These are phyloP conservation scores for Papilio aristodemus DNA, from an alignment of 1,140 invertebrate species.

Conservation along the genomic window DNA sequence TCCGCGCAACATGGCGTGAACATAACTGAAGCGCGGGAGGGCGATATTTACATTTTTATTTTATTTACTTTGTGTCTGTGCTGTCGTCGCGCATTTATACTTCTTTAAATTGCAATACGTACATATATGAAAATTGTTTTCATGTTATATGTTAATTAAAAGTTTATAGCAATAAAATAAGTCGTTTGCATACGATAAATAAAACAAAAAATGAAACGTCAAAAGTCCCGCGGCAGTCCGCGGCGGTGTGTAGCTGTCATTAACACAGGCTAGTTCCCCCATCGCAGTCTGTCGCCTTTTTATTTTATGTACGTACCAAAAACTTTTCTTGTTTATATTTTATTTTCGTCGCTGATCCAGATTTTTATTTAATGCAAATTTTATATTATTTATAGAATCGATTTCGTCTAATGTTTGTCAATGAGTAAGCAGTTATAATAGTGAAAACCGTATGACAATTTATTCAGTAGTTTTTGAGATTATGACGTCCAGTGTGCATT, in stretches of 20 bases:
- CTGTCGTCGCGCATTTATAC: background rate
- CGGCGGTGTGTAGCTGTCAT: constrained; percentile 19
- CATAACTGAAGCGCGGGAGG: constrained; percentile 42
- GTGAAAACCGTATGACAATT: no score
- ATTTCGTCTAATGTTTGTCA: no score
- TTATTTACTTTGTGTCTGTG: constrained; percentile 53
- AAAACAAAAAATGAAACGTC: constrained; percentile 14
- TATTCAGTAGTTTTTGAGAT: no score
- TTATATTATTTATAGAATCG: no score
- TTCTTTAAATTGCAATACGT: constrained; percentile 6
- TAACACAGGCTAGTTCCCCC: background rate
- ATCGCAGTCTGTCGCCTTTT: constrained; percentile 25
- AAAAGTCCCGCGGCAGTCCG: background rate
- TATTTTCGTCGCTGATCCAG: constrained; percentile 14
- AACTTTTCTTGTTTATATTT: constrained; percentile 35
- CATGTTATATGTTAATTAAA: no score
- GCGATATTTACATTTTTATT: constrained; percentile 71
- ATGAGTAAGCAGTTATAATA: no score
- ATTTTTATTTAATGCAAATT: background rate
- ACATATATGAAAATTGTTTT: constrained; percentile 11
- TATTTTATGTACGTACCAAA: constrained; percentile 35
- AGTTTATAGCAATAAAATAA: no score
- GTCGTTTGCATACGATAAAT: background rate
- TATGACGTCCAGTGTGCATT: background rate
- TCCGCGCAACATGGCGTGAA: constrained; percentile 37